Evolutionary conservation across 1,140 invertebrate genomes (phyloP), one percentile per base, ranked within the genome.

Genomic region (Drosophila mauritiana): DNA sequence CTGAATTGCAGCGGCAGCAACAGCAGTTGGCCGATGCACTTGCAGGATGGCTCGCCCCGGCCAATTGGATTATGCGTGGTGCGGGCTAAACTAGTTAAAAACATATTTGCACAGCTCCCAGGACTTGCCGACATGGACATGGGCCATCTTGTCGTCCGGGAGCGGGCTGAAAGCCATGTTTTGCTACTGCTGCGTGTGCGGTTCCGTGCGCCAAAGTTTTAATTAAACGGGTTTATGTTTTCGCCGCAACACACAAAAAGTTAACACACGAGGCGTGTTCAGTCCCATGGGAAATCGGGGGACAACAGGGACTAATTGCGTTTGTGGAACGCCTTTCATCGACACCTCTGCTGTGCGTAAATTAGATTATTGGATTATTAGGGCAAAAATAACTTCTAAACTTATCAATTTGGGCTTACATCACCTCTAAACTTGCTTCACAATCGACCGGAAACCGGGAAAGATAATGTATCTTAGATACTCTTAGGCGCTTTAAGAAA

Each of bases 171-270:
- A 15, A 49, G 61, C 46, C 61, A 65, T 65, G 75, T 37, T 56
- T 15, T 57, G 46, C 34, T 8, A 37, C 40, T 53, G 55, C 27
- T 63, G 65, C 40, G 53, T 67, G 63, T 64, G n/a, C 53, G 64
- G 65, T 86, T 61, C 39, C 43, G 36, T 62, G 74, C 64, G 67
- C 57, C 79, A 79, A 83, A 89, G 52, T 86, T 86, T 86, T 88
- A 86, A 86, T 86, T 86, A 86, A 86, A 80, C 79, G 82, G 73
- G 76, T 63, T 88, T 79, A 88, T 88, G 80, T 84, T 89, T 82
- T 81, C 40, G 63, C 75, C 65, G 31, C 63, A 73, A 65, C 40
- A 51, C 52, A 58, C 65, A 77, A 49, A 51, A 76, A 70, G 57
- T 74, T 56, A 78, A 42, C 73, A 69, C 11, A 52, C 25, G 45